Evolutionary conservation across 2,113 vertebrate species (phyloP).

Genomic region (Clarias macrocephalus): DNA sequence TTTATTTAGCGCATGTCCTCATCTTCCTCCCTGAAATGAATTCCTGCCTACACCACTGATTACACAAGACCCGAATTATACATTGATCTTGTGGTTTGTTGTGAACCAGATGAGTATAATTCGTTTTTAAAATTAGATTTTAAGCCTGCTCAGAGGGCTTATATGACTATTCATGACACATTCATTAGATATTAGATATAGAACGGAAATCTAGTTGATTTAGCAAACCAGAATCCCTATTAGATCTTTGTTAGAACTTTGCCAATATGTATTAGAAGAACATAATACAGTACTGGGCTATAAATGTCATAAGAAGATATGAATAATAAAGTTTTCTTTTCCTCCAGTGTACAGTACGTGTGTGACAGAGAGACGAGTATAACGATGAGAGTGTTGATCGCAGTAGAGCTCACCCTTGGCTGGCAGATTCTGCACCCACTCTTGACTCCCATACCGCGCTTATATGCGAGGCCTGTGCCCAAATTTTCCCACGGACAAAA

Average conservation of each 20-base stretch:
- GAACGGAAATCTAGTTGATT: not conserved
- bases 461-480: slow-evolving; percentile 41
- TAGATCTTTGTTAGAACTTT: not conserved
- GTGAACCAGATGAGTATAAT: not conserved
- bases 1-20: not conserved
- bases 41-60: not conserved
- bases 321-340: not conserved
- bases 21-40: not conserved
- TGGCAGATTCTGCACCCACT: slow-evolving; percentile 58
- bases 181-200: not conserved
- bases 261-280: not conserved
- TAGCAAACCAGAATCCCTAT: not conserved
- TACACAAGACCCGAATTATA: not conserved
- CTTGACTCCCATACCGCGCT: slow-evolving; percentile 53
- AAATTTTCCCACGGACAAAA: slow-evolving; percentile 46
- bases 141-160: not conserved
- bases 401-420: slow-evolving; percentile 36
- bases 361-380: not conserved
- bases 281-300: not conserved
- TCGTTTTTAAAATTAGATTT: not conserved
- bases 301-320: not conserved
- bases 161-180: not conserved
- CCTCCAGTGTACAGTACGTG: not conserved
- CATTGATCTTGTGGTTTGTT: not conserved
- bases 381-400: slow-evolving; percentile 12